These are phyloP conservation scores for Siniperca obscura DNA, from an alignment of 2,797 vertebrate genomes.

Conservation along the genomic window DNA sequence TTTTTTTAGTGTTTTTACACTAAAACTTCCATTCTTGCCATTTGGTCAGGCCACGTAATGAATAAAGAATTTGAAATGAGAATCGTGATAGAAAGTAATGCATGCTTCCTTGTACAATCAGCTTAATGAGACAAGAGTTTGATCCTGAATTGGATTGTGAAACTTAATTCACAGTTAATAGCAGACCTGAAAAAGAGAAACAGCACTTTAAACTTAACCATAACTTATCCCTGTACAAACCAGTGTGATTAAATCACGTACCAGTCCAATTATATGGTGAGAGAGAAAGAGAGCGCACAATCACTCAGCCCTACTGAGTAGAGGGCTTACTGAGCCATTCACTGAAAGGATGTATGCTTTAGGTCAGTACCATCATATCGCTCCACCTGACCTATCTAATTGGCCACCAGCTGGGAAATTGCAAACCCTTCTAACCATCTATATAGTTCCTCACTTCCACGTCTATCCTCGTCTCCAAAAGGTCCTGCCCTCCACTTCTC, in stretches of 20 bases:
- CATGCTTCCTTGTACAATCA: neutral
- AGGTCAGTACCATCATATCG: slow-evolving; percentile 38
- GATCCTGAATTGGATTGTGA: neutral
- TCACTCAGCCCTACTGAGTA: slow-evolving; percentile 1
- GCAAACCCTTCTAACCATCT: slow-evolving; percentile 28
- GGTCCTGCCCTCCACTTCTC: slow-evolving; percentile 31
- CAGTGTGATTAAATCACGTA: slow-evolving; percentile 32
- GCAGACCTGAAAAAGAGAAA: neutral
- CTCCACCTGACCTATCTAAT: slow-evolving; percentile 59
- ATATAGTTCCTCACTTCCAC: slow-evolving; percentile 27
- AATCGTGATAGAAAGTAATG: neutral
- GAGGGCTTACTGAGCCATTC: slow-evolving; percentile 37
- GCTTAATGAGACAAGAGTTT: neutral
- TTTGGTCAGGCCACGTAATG: neutral
- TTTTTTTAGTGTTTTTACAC: neutral
- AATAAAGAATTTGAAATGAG: neutral
- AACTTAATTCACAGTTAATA: slow-evolving; percentile 3
- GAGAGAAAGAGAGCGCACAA: slow-evolving; percentile 1
- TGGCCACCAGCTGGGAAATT: slow-evolving; percentile 50
- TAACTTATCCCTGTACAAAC: slow-evolving; percentile 8
- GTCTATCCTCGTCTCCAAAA: slow-evolving; percentile 24
- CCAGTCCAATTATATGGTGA: slow-evolving; percentile 11
- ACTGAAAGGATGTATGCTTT: slow-evolving; percentile 27
- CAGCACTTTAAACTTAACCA: neutral
- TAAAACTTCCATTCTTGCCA: neutral